A percentile compares a stretch with the other conserved stretches of the same genome.
Conservation (phyloP, 2,797 vertebrate genomes). For the Anomalospiza imberbis region DNA sequence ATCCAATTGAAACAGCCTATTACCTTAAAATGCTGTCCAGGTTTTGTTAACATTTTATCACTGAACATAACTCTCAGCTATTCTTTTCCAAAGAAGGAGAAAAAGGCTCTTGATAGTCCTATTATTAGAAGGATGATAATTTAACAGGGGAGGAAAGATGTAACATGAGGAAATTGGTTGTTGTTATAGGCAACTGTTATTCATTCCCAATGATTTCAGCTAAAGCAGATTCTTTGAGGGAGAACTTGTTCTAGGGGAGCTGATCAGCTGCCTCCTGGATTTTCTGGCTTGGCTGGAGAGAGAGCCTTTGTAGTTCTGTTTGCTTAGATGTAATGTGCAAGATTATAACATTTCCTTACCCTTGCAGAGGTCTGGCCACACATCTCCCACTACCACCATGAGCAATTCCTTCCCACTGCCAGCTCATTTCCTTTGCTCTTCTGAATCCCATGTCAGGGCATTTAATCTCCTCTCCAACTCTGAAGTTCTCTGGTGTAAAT, state of each 20-base stretch:
- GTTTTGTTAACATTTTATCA: background rate
- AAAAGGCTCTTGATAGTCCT: background rate
- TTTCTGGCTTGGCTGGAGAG: background rate
- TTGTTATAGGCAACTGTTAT: conserved; percentile 20
- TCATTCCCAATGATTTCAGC: background rate
- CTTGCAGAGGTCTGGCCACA: background rate
- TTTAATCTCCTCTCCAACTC: background rate
- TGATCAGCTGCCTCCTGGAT: background rate
- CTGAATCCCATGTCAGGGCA: background rate
- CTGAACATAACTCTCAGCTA: background rate
- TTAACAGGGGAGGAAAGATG: background rate
- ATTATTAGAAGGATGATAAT: conserved; percentile 32
- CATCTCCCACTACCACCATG: background rate
- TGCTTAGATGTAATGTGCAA: background rate
- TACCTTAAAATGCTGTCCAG: background rate
- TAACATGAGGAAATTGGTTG: background rate
- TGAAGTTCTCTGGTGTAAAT: background rate
- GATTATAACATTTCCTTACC: background rate
- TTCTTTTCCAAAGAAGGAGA: conserved; percentile 6
- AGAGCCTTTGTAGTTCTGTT: background rate
- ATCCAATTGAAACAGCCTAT: background rate
- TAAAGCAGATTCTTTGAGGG: background rate
- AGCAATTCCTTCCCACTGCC: background rate
- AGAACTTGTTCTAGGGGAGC: background rate
- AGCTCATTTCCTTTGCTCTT: background rate